phyloP scores from a whole-genome alignment of 2,888 invertebrate genomes.

The Xylota segnis region DNA sequence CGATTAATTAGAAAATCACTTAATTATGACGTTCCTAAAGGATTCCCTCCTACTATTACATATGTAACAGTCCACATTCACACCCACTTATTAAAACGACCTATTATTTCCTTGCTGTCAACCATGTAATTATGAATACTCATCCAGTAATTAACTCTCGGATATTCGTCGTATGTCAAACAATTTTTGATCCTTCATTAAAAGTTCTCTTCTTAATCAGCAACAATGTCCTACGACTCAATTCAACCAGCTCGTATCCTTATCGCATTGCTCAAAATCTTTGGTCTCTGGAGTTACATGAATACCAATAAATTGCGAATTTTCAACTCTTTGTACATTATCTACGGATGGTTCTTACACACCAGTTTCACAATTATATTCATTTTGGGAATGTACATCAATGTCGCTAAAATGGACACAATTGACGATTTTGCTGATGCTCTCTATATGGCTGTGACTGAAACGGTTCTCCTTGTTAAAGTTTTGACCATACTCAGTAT shows the following conservation, averaged over 20 bases:
- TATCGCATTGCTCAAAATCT: background rate
- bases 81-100: constrained; percentile 17
- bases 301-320: background rate
- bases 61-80: background rate
- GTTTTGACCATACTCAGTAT: constrained; percentile 8
- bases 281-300: constrained; percentile 24
- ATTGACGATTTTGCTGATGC: constrained; percentile 77
- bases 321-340: background rate
- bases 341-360: constrained; percentile 24
- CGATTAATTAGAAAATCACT: background rate
- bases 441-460: constrained; percentile 79
- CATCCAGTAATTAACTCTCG: background rate
- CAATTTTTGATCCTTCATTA: background rate
- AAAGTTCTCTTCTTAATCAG: background rate
- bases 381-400: constrained; percentile 18
- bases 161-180: background rate
- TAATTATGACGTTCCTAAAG: constrained; percentile 1
- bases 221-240: constrained; percentile 38
- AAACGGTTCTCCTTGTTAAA: constrained; percentile 75
- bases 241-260: constrained; percentile 33
- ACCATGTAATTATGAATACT: constrained; percentile 15
- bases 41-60: constrained; percentile 11
- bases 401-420: constrained; percentile 4
- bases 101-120: background rate
- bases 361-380: constrained; percentile 17